Base-by-base conservation (phyloP, 1,140 invertebrate species). In the Nixonia krombeini region DNA sequence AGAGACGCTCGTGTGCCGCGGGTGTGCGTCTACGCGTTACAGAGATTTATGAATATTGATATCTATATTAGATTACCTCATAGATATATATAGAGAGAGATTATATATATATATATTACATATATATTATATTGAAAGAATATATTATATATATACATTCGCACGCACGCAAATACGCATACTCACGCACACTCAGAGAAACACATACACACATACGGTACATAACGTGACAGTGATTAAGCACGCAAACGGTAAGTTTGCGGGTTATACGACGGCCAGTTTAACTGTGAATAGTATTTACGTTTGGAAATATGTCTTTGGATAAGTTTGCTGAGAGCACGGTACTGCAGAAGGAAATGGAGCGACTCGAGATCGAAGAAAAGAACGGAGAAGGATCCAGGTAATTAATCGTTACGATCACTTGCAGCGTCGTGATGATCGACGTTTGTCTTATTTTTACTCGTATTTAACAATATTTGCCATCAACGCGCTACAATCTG, bases 341-440 rank as follows among this genome's bases (percentile, higher is more conserved):
- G 61, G 72, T 17, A 41, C 68, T 83, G 17, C 78, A 79, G 38
- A 84, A 85, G 70, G 83, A 84, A 47, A 81, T 84, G 75, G 81
- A 84, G 28, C 75, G 78, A 31, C 59, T 84, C 66, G 81, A 84
- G 46, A 78, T 83, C 41, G 83, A 84, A 23, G 83, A 84, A 21
- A 84, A 83, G 57, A 84, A 83, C 47, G 79, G 78, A 46, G 81
- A 84, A 33, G 72, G 71, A 40, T 55, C 66, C 51, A 85, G 82
- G 82, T 83, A 84, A 80, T 55, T 51, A n/a, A n/a, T n/a, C n/a
- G n/a, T n/a, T n/a, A n/a, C n/a, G n/a, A n/a, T n/a, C n/a, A n/a
- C n/a, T n/a, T n/a, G n/a, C n/a, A n/a, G n/a, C n/a, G n/a, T n/a
- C n/a, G n/a, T n/a, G n/a, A n/a, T n/a, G n/a, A n/a, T n/a, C n/a